Base-by-base conservation (phyloP, 2,797 vertebrate species). In the Arctocebus calabarensis region DNA sequence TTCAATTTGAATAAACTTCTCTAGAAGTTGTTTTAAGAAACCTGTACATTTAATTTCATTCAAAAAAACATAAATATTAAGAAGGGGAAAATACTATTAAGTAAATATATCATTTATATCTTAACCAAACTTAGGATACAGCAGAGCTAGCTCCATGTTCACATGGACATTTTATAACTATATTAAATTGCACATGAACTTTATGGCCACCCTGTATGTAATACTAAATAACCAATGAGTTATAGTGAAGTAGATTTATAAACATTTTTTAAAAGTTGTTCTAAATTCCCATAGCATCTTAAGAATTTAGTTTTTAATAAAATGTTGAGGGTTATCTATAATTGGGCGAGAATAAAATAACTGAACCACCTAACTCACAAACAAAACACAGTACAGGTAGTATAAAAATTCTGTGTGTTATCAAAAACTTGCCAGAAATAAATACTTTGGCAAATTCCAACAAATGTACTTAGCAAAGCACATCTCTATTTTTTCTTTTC, bases 271-370 rank as follows among this genome's bases (percentile, higher is more conserved):
- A 43, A 45, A 90, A 25, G 2, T 62, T 89, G 29, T 83, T 84
- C 64, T 78, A 95, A 90, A 70, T 81, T 52, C 11, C 19, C 29
- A 48, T 23, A 43, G 20, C 45, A 73, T 27, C 91, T 74, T 22
- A 78, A 55, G 16, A 75, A 59, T 77, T 74, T 87, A 68, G 37
- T 86, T 88, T 94, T 88, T 66, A 92, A 73, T 29, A 29, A 27
- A 48, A 90, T 32, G 84, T 75, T 77, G 40, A 88, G 19, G 10
- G 27, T n/a, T 12, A 57, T n/a, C 12, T 40, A 20, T 73, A 90
- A 94, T 77, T 55, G 71, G 27, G 77, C 19, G 4, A 78, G 7
- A 61, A 92, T 29, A 78, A 89, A 91, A 45, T 12, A 74, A 20
- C 0, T 84, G 59, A 88, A 62, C 23, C 90, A 79, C 43, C 75